Base-by-base conservation (phyloP, 2,888 invertebrate genomes). In the Cactoblastis cactorum region DNA sequence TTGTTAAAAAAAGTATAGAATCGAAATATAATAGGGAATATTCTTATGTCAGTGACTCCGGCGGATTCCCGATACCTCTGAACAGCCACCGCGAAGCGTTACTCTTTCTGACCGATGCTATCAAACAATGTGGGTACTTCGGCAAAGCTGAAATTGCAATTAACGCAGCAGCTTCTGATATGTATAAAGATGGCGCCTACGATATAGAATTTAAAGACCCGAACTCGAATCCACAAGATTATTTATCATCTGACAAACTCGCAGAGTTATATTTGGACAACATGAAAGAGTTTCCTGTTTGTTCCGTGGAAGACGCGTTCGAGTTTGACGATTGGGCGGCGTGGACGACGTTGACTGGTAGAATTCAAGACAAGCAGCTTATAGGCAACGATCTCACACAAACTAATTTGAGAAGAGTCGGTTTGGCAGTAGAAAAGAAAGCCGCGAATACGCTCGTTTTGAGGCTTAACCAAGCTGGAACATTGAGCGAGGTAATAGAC, bases 161-260 rank as follows among this genome's bases (percentile, higher is more conserved):
- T 94, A 99, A 99, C 82, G 97, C 98, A 19, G 96, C 98, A 35
- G 98, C 99, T 3, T 95, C 97, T 0, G 98, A 99, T 85, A 96
- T 99, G 90, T 96, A 91, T 89, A 96, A 95, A 84, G 92, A 94
- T 75, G 93, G 93, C 22, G 89, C 89, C 17, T 99, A 99, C 79
- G 98, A 99, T 83, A 90, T 99, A 77, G 98, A 99, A 89, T 99
- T 99, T 89, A 99, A 99, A 90, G 98, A 98, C 78, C 95, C 95
- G n/a, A 93, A 95, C 61, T 96, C 97, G 4, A 96, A 98, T 75
- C 94, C 96, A 49, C 91, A 92, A 57, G 92, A 94, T 63, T 96
- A 96, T 91, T 84, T 98, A 67, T 91, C 94, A 17, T 94, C 96
- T 0, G 96, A 96, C 50, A 93, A 96, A 72, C 91, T 99, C 55